Base-by-base conservation (phyloP, 2,888 invertebrate species). In the Metellina segmentata region DNA sequence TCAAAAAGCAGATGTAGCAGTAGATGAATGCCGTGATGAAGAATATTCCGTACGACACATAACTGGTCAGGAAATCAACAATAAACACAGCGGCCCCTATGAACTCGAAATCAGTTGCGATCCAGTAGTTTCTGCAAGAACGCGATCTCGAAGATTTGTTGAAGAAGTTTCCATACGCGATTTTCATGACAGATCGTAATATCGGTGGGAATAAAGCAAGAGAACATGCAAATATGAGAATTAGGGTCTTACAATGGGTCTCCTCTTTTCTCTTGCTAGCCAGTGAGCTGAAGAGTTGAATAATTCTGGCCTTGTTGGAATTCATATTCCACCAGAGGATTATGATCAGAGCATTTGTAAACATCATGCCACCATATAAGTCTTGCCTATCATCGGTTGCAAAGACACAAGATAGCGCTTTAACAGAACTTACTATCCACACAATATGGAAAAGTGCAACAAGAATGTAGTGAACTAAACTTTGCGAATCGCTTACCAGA, bases 281-380 rank as follows among this genome's bases (percentile, higher is more conserved):
- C 16, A 86, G 9, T 6, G 49, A 49, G 48, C 20, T 16, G 8
- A 19, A 34, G 2, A 86, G 13, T 78, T 34, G 7, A 34, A 51
- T 13, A 70, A 20, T 11, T 61, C 9, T 61, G 61, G 0, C 11
- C 61, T 16, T 11, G 7, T 61, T 61, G 13, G 8, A 16, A 19
- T 78, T 78, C 9, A 86, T 34, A 34, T 86, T 19, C 78, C 86
- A 86, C 86, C 86, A 86, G 13, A 86, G 70, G 51, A 86, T 11
- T 6, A 77, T 78, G 7, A 7, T 61, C 0, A 86, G 49, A 1
- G 74, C n/a, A 1, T 78, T 77, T 5, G 86, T 77, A 13, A 77
- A 61, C 8, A 86, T 7, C 70, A 78, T 19, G 7, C 78, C 51
- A 4, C 78, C n/a, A 20, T 78, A 86, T 7, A 86, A 49, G 49